phyloP scores from a whole-genome alignment of 2,888 invertebrate species.

The Caenorhabditis macrosperma region DNA sequence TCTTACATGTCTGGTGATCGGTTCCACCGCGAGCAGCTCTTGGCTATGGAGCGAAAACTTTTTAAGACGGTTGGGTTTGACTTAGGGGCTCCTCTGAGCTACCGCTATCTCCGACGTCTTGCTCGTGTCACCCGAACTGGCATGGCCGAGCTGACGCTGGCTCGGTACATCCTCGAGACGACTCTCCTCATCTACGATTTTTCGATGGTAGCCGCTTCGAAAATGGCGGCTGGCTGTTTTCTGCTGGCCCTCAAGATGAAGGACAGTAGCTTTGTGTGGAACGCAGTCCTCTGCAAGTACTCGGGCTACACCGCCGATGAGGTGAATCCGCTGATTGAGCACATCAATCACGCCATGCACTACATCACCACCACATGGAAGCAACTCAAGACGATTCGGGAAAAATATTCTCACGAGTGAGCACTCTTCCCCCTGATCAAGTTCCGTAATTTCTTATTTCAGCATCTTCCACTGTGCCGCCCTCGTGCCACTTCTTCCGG shows the following conservation, averaged over 20 bases:
- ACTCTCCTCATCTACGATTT: conserved; percentile 93
- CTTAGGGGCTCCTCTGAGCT: conserved; percentile 95
- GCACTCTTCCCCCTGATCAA: conserved; percentile 2
- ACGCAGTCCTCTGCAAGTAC: conserved; percentile 73
- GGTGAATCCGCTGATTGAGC: conserved; percentile 69
- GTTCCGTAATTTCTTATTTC: conserved; percentile 29
- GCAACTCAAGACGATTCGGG: conserved; percentile 62
- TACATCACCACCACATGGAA: conserved; percentile 27
- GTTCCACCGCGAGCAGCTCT: conserved; percentile 89
- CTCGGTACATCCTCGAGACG: conserved; percentile 93
- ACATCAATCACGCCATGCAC: conserved; percentile 74
- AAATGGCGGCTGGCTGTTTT: conserved; percentile 91
- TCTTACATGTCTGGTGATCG: conserved; percentile 97
- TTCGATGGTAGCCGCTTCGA: conserved; percentile 87
- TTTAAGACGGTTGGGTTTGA: conserved; percentile 90
- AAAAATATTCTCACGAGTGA: conserved; percentile 76
- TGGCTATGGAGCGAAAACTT: conserved; percentile 90
- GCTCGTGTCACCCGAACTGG: conserved; percentile 85
- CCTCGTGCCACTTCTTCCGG: conserved; percentile 40
- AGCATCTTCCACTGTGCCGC: conserved; percentile 64
- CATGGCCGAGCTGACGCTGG: conserved; percentile 93
- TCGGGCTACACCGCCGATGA: conserved; percentile 68
- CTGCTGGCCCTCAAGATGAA: conserved; percentile 91
- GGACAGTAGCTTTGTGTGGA: conserved; percentile 61
- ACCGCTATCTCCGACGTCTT: conserved; percentile 94